Conservation (phyloP, 2,113 vertebrate species). For the Merops nubicus region DNA sequence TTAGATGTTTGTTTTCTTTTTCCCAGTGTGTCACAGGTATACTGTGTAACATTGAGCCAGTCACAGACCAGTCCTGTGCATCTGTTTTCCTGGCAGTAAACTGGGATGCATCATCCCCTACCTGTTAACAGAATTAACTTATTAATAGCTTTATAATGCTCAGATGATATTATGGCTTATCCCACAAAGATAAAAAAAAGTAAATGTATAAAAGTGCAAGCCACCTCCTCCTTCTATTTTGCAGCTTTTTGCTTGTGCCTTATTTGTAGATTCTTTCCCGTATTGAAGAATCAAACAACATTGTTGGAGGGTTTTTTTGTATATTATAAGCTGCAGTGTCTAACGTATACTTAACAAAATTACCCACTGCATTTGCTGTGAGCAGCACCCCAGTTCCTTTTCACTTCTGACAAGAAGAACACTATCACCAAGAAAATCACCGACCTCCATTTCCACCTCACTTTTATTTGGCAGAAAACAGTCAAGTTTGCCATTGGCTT, state of each 20-base stretch:
- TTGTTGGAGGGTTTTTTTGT: conserved; percentile 6
- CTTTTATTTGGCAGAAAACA: conserved; percentile 79
- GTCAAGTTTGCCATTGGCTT: conserved; percentile 71
- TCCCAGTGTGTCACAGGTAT: neutral
- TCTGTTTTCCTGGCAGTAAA: neutral
- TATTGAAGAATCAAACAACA: conserved; percentile 21
- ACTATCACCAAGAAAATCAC: conserved; percentile 76
- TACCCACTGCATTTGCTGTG: conserved; percentile 75
- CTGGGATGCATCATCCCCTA: neutral
- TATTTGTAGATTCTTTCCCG: neutral
- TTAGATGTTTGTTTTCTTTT: neutral
- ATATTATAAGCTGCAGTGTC: conserved; percentile 70
- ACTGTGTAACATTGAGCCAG: neutral
- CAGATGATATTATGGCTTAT: neutral
- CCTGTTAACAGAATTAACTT: neutral
- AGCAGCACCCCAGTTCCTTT: conserved; percentile 67
- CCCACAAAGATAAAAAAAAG: neutral
- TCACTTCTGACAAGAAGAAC: conserved; percentile 75
- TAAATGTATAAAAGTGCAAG: neutral
- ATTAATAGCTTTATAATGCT: neutral
- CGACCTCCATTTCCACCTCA: conserved; percentile 72
- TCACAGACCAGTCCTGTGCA: neutral
- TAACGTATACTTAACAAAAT: conserved; percentile 84
- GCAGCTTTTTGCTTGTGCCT: neutral
- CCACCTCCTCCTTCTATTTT: neutral